Base-by-base conservation (phyloP, 2,797 vertebrate species). In the Ammospiza maritima region DNA sequence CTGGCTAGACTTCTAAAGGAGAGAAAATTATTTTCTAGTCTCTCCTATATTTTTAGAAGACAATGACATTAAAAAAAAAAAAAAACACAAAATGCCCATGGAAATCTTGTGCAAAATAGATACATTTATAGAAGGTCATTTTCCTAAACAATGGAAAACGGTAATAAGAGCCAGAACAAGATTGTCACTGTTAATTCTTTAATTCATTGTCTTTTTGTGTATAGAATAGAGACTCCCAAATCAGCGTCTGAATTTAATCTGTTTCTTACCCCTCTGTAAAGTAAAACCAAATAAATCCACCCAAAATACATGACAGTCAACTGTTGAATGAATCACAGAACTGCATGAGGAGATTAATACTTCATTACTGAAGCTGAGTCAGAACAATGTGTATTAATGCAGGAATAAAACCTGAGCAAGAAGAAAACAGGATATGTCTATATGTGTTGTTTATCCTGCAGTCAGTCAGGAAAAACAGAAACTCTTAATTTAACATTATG, bases 391-490 rank as follows among this genome's bases (percentile, higher is more conserved):
- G 6, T 10, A 40, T 29, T 83, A 45, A 76, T 38, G 5, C 4
- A 70, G 34, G 30, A 58, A 21, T 15, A 50, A 86, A 78, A 62
- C 8, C 9, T 36, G 13, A 83, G 7, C 22, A 88, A 91, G 53
- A 21, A 53, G 40, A 71, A 89, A 87, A 36, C 7, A 72, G 10
- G 20, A 17, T 45, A 89, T 18, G 2, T 19, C 38, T 79, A 5
- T 0, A 0, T 22, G 8, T 4, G 1, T 5, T 42, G 21, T 23
- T 40, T 76, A 16, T 66, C 20, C 20, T 77, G 15, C 5, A 73
- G 44, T 27, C 18, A 62, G 38, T n/a, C 21, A 60, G 42, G 5
- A 65, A 40, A 18, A 72, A 38, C 3, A 56, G 54, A 72, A 85
- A 51, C 22, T 38, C 32, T 16, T 51, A 48, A 53, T 34, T 50